A percentile compares a stretch with the other conserved stretches of the same genome.
Evolutionary conservation across 2,113 vertebrate species (phyloP).

Genomic region (Eptatretus burgeri): DNA sequence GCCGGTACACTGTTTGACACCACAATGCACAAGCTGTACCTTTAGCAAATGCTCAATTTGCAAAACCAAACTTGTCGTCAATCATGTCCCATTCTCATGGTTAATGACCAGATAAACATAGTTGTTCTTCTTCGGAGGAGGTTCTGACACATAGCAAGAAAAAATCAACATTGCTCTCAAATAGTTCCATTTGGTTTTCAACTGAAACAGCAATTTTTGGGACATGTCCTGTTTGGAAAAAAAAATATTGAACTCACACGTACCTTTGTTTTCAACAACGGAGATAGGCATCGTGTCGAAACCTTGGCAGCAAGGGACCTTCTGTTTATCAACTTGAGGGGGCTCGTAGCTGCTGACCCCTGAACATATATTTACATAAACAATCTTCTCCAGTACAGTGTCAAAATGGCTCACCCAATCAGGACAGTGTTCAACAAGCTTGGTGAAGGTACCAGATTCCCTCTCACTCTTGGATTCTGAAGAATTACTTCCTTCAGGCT

Average conservation of each 20-base stretch:
- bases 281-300: slow-evolving; percentile 49
- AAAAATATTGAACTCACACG: slow-evolving; percentile 12
- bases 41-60: too few species aligned
- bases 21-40: too few species aligned
- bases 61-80: slow-evolving; percentile 4
- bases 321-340: slow-evolving; percentile 19
- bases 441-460: too few species aligned
- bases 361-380: slow-evolving; percentile 48
- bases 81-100: neutral
- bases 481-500: too few species aligned
- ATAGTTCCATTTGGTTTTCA: too few species aligned
- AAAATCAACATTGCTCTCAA: neutral
- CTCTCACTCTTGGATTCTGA: too few species aligned
- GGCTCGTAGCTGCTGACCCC: slow-evolving; percentile 47
- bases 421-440: slow-evolving; percentile 4
- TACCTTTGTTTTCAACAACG: slow-evolving; percentile 40
- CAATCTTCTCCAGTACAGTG: slow-evolving; percentile 23
- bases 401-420: slow-evolving; percentile 51
- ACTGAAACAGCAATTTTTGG: neutral
- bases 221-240: neutral
- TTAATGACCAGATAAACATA: neutral
- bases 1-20: too few species aligned
- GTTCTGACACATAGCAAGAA: too few species aligned
- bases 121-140: neutral
- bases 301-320: slow-evolving; percentile 31